phyloP scores from a whole-genome alignment of 2,888 invertebrate genomes.

The Odontocolon sp. region DNA sequence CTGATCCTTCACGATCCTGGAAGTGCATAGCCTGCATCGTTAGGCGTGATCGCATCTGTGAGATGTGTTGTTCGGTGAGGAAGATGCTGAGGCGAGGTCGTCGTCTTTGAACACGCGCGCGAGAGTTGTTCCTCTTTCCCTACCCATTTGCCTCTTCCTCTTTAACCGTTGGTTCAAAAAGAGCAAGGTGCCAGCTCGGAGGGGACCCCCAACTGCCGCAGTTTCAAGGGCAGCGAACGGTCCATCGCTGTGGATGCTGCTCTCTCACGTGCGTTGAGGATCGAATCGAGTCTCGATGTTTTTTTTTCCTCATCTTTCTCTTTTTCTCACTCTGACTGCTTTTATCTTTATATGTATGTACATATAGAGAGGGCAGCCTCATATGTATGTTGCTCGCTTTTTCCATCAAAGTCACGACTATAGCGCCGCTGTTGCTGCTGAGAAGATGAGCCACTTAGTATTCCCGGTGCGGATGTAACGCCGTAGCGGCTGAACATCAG shows the following conservation, averaged over 20 bases:
- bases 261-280: conserved; percentile 55
- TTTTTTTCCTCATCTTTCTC: conserved; percentile 6
- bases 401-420: conserved; percentile 54
- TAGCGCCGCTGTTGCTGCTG: conserved; percentile 48
- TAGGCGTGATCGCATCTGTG: conserved; percentile 27
- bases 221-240: conserved; percentile 58
- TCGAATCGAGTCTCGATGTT: no score
- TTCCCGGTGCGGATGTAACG: conserved; percentile 60
- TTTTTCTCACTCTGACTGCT: neutral
- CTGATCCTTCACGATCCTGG: conserved; percentile 13
- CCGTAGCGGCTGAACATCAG: conserved; percentile 45
- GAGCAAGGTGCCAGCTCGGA: conserved; percentile 20
- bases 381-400: conserved; percentile 24
- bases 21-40: conserved; percentile 15
- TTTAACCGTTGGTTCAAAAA: conserved; percentile 46
- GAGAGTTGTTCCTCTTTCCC: neutral
- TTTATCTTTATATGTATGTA: conserved; percentile 1
- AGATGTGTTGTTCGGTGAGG: conserved; percentile 24
- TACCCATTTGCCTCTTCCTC: neutral
- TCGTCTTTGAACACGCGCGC: conserved; percentile 18
- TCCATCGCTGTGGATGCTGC: conserved; percentile 41
- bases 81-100: conserved; percentile 24
- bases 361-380: neutral
- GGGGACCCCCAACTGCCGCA: conserved; percentile 25
- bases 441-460: conserved; percentile 67